Evolutionary conservation across 2,888 invertebrate genomes (phyloP).

Genomic region (Monopis laevigella): DNA sequence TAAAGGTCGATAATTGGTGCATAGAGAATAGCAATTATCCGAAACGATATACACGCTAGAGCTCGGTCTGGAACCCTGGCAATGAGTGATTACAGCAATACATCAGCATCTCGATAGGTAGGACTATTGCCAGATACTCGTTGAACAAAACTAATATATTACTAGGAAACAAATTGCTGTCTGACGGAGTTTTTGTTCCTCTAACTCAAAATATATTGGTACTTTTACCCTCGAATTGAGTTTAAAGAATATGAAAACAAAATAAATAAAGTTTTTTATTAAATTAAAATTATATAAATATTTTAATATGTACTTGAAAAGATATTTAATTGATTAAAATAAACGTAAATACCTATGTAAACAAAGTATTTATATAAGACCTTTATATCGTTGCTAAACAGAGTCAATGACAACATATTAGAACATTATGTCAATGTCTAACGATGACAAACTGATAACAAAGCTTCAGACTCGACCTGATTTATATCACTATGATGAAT

Average conservation of each 20-base stretch:
- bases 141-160: conserved; percentile 7
- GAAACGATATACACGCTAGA: conserved; percentile 4
- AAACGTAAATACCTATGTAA: no score
- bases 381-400: no score
- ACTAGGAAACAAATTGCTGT: neutral
- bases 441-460: conserved; percentile 16
- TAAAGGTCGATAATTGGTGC: conserved; percentile 2
- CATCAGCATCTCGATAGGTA: conserved; percentile 4
- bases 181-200: neutral
- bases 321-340: no score
- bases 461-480: conserved; percentile 14
- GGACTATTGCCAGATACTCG: conserved; percentile 2
- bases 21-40: conserved; percentile 6
- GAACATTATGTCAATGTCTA: no score
- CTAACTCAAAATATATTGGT: no score
- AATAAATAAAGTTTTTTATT: no score
- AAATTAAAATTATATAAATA: no score
- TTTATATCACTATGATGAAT: conserved; percentile 32
- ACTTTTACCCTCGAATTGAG: no score
- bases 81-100: conserved; percentile 6
- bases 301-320: no score
- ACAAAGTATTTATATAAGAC: no score
- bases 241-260: no score
- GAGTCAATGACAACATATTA: no score
- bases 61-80: conserved; percentile 5